Evolutionary conservation across 2,113 vertebrate species (phyloP).

Genomic region (Oxyruncus cristatus): DNA sequence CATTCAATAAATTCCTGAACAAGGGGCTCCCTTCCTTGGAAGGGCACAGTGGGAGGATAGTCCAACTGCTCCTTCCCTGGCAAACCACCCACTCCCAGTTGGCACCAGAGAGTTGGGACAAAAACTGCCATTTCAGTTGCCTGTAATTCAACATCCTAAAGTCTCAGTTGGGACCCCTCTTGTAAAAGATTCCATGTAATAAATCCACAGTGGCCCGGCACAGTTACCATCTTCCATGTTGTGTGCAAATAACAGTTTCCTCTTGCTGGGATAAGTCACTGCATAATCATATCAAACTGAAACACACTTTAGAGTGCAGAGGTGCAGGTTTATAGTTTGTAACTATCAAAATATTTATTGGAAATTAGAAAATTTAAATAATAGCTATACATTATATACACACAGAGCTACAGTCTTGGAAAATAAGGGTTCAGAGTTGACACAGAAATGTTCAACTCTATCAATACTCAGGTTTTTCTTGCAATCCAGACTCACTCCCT

Average conservation of each 20-base stretch:
- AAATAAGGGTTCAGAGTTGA: neutral
- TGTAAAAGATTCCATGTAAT: neutral
- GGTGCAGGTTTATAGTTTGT: neutral
- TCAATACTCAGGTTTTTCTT: neutral
- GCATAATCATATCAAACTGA: neutral
- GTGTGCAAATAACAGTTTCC: neutral
- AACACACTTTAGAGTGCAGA: neutral
- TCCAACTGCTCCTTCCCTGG: neutral
- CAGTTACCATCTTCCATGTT: neutral
- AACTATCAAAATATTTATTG: constrained; percentile 67
- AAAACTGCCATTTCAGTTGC: neutral
- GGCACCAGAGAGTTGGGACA: neutral
- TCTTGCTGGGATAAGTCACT: neutral
- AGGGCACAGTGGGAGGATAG: neutral
- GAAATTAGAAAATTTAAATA: constrained; percentile 28
- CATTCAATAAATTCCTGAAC: neutral
- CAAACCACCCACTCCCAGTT: neutral
- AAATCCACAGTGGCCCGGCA: neutral
- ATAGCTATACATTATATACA: constrained; percentile 41
- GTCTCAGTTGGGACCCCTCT: neutral
- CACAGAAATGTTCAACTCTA: neutral
- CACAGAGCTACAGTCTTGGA: neutral
- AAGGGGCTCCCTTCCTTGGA: neutral
- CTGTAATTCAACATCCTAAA: neutral
- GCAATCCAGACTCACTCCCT: neutral